phyloP scores from a whole-genome alignment of 1,140 invertebrate genomes.

The Papilio helenus region DNA sequence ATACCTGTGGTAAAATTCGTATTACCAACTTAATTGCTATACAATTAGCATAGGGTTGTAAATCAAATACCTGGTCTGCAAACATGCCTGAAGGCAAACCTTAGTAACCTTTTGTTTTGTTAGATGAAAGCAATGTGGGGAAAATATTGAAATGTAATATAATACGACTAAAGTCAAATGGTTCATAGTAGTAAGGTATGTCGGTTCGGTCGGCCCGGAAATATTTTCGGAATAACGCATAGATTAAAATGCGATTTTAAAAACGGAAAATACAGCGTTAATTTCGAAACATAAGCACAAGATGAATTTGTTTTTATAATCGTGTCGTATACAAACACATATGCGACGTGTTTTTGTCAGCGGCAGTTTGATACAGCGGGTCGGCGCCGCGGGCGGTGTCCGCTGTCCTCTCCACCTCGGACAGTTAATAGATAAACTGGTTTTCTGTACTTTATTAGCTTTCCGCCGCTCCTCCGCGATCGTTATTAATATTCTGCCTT shows the following conservation, averaged over 20 bases:
- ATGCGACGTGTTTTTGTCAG: slow-evolving; percentile 31
- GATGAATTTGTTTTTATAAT: not conserved
- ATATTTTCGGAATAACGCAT: not conserved
- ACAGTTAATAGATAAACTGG: slow-evolving; percentile 59
- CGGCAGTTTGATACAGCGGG: slow-evolving; percentile 59
- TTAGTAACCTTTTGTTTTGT: not conserved
- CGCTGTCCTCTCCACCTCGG: slow-evolving; percentile 37
- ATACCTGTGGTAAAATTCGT: too few species aligned
- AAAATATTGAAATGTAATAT: not conserved
- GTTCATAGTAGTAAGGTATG: not conserved
- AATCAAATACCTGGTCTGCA: slow-evolving; percentile 13
- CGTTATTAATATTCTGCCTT: slow-evolving; percentile 55
- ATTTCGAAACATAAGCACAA: not conserved
- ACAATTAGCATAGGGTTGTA: too few species aligned
- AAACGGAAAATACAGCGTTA: not conserved
- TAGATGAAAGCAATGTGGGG: not conserved
- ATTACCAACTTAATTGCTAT: too few species aligned
- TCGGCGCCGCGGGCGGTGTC: slow-evolving; percentile 50
- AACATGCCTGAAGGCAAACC: slow-evolving; percentile 14
- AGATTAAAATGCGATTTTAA: not conserved
- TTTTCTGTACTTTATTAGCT: slow-evolving; percentile 65
- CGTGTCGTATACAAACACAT: not conserved
- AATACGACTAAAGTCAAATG: not conserved
- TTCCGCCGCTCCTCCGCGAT: slow-evolving; percentile 45
- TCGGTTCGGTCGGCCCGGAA: too few species aligned